phyloP scores from a whole-genome alignment of 1,140 invertebrate genomes.

The Phortica variegata region DNA sequence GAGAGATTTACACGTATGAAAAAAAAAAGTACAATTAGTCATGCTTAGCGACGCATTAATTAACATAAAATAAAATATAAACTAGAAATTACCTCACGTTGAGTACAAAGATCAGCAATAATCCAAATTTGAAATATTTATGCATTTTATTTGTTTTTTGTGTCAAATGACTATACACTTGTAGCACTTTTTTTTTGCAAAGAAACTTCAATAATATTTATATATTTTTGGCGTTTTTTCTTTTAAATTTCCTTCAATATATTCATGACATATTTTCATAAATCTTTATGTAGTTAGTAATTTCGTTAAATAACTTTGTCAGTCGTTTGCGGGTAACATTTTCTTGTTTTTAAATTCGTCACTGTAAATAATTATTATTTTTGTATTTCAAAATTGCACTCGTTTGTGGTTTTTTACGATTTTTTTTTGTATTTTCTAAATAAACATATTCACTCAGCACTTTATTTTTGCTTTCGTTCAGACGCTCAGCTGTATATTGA shows the following conservation, averaged over 20 bases:
- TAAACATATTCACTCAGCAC: too few species aligned
- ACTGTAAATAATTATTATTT: neutral
- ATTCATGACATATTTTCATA: neutral
- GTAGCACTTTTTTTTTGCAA: conserved; percentile 26
- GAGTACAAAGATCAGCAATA: conserved; percentile 50
- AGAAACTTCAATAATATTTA: conserved; percentile 6
- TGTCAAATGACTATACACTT: conserved; percentile 37
- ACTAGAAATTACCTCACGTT: conserved; percentile 51
- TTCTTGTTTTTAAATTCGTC: neutral
- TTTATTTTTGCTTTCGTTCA: too few species aligned
- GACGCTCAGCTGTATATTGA: too few species aligned
- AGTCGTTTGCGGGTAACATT: too few species aligned
- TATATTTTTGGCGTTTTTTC: conserved; percentile 11
- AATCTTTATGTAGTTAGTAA: conserved; percentile 6
- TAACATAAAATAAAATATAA: too few species aligned
- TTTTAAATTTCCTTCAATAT: conserved; percentile 3
- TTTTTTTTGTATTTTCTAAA: too few species aligned
- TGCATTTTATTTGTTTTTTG: conserved; percentile 11
- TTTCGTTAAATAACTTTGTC: too few species aligned
- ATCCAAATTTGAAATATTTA: conserved; percentile 47
- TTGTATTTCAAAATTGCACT: neutral
- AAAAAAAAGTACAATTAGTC: too few species aligned
- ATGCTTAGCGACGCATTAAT: too few species aligned
- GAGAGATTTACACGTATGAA: too few species aligned
- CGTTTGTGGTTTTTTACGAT: neutral